A percentile compares a stretch with the other conserved stretches of the same genome.
phyloP scores from a whole-genome alignment of 2,113 vertebrate species.

The Alces alces region DNA sequence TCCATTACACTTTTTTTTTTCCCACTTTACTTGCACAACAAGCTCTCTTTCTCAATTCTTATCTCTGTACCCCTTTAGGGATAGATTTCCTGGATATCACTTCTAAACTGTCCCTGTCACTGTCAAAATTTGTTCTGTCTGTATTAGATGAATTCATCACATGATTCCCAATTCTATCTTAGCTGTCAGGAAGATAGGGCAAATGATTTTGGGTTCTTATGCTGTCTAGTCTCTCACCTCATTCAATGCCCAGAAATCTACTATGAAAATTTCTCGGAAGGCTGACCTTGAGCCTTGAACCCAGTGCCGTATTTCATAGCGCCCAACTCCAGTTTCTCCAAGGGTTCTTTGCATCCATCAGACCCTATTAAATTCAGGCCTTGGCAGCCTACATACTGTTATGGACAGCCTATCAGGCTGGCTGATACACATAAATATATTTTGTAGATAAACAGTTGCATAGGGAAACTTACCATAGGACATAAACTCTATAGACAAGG shows the following conservation, averaged over 20 bases:
- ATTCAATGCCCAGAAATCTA: background rate
- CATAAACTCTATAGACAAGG: background rate
- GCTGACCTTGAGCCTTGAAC: background rate
- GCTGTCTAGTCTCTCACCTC: background rate
- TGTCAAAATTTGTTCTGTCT: background rate
- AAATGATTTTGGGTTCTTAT: background rate
- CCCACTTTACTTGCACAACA: background rate
- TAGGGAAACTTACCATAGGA: background rate
- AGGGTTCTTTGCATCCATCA: background rate
- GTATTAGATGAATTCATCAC: background rate
- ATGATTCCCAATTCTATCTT: background rate
- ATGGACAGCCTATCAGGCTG: background rate
- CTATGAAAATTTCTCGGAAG: background rate
- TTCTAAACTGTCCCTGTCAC: background rate
- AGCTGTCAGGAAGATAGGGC: background rate
- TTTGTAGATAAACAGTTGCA: background rate
- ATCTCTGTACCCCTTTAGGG: background rate
- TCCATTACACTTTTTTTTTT: background rate
- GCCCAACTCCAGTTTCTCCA: background rate
- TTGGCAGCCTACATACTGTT: background rate
- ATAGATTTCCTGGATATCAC: background rate
- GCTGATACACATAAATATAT: background rate
- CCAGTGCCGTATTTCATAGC: background rate
- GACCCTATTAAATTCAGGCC: background rate
- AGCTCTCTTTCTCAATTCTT: background rate